A percentile compares a stretch with the other conserved stretches of the same genome.
phyloP scores from a whole-genome alignment of 2,797 vertebrate species.

The Tiaroga cobitis region DNA sequence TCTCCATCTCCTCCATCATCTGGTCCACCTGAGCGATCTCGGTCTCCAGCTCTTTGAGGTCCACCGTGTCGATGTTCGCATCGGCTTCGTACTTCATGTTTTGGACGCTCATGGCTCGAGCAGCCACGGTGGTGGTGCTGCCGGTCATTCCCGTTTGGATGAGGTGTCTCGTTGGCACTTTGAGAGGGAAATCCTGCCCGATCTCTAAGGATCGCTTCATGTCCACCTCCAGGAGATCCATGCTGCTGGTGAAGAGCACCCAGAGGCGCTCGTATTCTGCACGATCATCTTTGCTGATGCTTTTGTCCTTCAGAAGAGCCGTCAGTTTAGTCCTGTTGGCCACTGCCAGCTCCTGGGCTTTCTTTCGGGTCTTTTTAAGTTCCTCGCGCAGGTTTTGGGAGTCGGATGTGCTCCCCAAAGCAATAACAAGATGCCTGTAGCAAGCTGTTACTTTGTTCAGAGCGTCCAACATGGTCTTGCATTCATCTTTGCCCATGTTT shows the following conservation, averaged over 20 bases:
- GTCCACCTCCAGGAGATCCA: slow-evolving; percentile 96
- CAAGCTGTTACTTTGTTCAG: slow-evolving; percentile 94
- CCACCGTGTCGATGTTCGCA: slow-evolving; percentile 86
- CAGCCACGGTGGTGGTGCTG: slow-evolving; percentile 85
- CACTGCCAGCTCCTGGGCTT: slow-evolving; percentile 92
- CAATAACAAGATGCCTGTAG: slow-evolving; percentile 92
- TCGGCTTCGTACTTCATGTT: slow-evolving; percentile 93
- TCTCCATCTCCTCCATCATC: slow-evolving; percentile 98
- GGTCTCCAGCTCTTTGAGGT: slow-evolving; percentile 86
- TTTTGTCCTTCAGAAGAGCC: slow-evolving; percentile 86
- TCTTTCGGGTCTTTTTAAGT: slow-evolving; percentile 90
- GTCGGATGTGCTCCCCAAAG: slow-evolving; percentile 93
- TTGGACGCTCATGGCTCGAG: slow-evolving; percentile 91
- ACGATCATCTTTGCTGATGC: slow-evolving; percentile 86
- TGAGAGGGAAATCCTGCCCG: slow-evolving; percentile 91
- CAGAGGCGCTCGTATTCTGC: slow-evolving; percentile 94
- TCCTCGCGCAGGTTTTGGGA: slow-evolving; percentile 94
- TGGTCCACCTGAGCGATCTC: slow-evolving; percentile 91
- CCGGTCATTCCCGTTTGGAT: slow-evolving; percentile 95
- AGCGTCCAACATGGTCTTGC: slow-evolving; percentile 93
- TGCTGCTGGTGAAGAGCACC: slow-evolving; percentile 94
- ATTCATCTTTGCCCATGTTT: slow-evolving; percentile 91
- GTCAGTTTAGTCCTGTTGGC: slow-evolving; percentile 89
- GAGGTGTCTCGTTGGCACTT: slow-evolving; percentile 88
- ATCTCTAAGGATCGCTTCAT: slow-evolving; percentile 93